Conservation (phyloP, 2,888 invertebrate genomes). For the Fragum fragum region DNA sequence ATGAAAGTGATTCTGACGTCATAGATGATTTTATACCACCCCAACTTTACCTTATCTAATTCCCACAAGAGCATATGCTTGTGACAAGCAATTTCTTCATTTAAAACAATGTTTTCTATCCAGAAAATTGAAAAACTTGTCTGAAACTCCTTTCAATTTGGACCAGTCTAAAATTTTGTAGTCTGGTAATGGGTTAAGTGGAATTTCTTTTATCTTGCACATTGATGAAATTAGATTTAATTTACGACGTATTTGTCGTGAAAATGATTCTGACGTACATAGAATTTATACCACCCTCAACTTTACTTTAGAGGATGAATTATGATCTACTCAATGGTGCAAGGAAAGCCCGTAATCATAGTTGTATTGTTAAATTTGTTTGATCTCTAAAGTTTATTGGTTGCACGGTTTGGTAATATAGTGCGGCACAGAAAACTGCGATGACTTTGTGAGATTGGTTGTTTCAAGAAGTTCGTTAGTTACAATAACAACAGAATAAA, state of each 20-base stretch:
- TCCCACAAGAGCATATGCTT: no score
- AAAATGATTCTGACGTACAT: neutral
- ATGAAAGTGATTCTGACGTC: neutral
- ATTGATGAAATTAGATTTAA: neutral
- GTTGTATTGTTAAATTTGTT: conserved; percentile 15
- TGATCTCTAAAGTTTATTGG: conserved; percentile 11
- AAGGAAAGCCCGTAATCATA: conserved; percentile 16
- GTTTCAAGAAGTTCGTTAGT: no score
- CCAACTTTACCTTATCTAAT: neutral
- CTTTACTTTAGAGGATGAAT: conserved; percentile 9
- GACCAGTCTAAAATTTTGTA: no score
- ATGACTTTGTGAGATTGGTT: no score
- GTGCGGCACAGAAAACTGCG: neutral
- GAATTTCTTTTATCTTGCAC: no score
- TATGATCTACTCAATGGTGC: conserved; percentile 24
- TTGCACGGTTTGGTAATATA: neutral
- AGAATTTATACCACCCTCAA: neutral
- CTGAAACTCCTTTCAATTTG: no score
- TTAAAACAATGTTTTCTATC: no score
- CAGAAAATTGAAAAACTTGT: no score
- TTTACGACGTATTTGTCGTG: neutral
- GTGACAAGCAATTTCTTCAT: no score
- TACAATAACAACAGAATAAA: no score
- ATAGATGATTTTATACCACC: neutral
- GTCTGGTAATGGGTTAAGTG: no score